Evolutionary conservation across 2,113 vertebrate species (phyloP).

Genomic region (Malurus melanocephalus): DNA sequence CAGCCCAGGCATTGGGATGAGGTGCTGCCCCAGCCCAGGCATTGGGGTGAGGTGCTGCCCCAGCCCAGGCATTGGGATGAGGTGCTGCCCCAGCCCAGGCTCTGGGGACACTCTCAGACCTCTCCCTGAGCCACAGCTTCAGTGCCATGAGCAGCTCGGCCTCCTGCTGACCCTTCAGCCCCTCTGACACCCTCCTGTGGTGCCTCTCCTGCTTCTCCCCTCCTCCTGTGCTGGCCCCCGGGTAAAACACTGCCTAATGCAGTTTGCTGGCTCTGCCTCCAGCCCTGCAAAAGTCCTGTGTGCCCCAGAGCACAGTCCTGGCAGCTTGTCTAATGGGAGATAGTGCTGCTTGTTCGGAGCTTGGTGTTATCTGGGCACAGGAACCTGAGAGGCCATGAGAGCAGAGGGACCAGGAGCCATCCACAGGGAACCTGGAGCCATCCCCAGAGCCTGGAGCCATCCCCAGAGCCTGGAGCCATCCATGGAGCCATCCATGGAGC

Average conservation of each 20-base stretch:
- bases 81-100: not conserved
- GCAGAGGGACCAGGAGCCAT: accelerated
- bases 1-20: not conserved
- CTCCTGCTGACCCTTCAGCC: not conserved
- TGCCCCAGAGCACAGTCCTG: not conserved
- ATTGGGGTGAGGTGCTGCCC: not conserved
- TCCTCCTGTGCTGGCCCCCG: not conserved
- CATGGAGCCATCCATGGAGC: not conserved
- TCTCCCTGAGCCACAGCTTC: not conserved
- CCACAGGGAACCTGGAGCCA: no score
- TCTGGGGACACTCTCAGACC: not conserved
- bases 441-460: not conserved
- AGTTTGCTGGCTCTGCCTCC: not conserved
- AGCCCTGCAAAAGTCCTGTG: not conserved
- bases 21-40: not conserved
- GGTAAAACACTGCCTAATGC: not conserved
- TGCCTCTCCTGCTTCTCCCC: accelerated
- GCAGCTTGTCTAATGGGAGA: not conserved
- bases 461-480: accelerated
- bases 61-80: not conserved
- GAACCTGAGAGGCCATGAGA: not conserved
- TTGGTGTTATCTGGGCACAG: not conserved
- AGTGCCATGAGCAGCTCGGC: not conserved
- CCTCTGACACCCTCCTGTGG: accelerated
- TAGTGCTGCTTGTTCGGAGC: not conserved